Evolutionary conservation across 2,888 invertebrate species (phyloP), one percentile per base, ranked within the genome.

Genomic region (Drosophila parthenogenetica): DNA sequence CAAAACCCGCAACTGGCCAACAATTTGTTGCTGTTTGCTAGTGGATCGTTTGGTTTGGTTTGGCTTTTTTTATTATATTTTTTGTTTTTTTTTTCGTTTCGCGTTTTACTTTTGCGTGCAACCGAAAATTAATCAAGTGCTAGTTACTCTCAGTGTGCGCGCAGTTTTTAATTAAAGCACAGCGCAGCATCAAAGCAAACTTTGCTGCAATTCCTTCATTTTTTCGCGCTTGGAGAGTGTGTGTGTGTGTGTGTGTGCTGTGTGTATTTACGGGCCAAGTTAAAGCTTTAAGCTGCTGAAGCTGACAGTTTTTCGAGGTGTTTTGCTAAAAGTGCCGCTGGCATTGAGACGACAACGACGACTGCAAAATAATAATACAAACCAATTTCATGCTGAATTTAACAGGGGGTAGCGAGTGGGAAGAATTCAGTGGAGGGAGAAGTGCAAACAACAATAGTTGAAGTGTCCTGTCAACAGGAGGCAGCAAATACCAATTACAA

Each of bases 361-460:
- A 80, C 69, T 79, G 83, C 73, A 63, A 88, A 89, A 89, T 89
- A 84, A 83, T 87, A 90, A 87, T 79, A 82, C 87, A 85, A 91
- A 91, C 86, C 90, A 90, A 90, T 90, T 90, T 90, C 87, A 90
- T 88, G 91, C 90, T 91, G 90, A 90, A 90, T 91, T 90, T 89
- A 91, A 83, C 87, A 66, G 71, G 70, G 74, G 79, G 25, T 1
- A 32, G 8, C 3, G 22, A 43, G 37, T n/a, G 8, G n/a, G 17
- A 35, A 35, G 32, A 8, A 29, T 29, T 8, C 29, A 29, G 8
- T 29, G 29, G 53, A 5, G 5, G 58, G n/a, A 29, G 60, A 8
- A 57, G 59, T 10, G 70, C 62, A 73, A 75, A 67, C 72, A 91
- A 91, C 90, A 91, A 90, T 90, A 90, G 90, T 90, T 91, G 87